Evolutionary conservation across 2,797 vertebrate genomes (phyloP).

Genomic region (Thunnus albacares): DNA sequence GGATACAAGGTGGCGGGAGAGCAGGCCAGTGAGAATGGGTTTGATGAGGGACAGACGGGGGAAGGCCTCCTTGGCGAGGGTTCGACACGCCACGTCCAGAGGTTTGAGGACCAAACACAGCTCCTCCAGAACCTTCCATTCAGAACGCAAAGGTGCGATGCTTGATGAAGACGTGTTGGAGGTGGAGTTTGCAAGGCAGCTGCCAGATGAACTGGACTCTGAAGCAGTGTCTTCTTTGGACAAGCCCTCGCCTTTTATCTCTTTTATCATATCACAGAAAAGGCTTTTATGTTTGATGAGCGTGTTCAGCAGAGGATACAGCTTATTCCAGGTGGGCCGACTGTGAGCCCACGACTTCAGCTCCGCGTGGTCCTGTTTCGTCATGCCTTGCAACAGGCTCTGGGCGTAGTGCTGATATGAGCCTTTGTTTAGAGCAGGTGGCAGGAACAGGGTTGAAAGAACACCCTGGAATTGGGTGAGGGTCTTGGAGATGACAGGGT

Average conservation of each 20-base stretch:
- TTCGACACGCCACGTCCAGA: constrained; percentile 85
- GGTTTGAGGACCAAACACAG: constrained; percentile 83
- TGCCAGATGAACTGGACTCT: constrained; percentile 36
- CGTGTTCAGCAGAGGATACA: constrained; percentile 70
- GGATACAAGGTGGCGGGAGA: constrained; percentile 82
- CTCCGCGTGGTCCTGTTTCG: constrained; percentile 54
- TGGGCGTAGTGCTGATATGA: constrained; percentile 12
- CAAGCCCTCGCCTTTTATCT: constrained; percentile 45
- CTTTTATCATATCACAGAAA: constrained; percentile 59
- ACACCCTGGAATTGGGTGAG: constrained; percentile 71
- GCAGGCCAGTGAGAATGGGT: constrained; percentile 85
- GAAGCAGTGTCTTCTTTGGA: constrained; percentile 39
- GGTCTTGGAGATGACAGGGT: constrained; percentile 69
- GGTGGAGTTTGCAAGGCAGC: constrained; percentile 41
- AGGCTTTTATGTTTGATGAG: constrained; percentile 68
- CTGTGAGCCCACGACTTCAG: constrained; percentile 71
- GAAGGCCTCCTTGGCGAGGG: constrained; percentile 84
- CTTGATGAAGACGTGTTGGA: constrained; percentile 12
- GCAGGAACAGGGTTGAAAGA: constrained; percentile 60
- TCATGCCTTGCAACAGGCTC: constrained; percentile 54
- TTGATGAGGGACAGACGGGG: constrained; percentile 84
- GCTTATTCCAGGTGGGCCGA: constrained; percentile 69
- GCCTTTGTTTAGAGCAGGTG: constrained; percentile 25
- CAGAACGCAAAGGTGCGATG: constrained; percentile 20
- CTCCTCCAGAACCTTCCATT: constrained; percentile 84